Percentiles rank a stretch among this genome's conserved stretches.
phyloP scores from a whole-genome alignment of 92 coral and sea anemone species.

The Montipora capitata region DNA sequence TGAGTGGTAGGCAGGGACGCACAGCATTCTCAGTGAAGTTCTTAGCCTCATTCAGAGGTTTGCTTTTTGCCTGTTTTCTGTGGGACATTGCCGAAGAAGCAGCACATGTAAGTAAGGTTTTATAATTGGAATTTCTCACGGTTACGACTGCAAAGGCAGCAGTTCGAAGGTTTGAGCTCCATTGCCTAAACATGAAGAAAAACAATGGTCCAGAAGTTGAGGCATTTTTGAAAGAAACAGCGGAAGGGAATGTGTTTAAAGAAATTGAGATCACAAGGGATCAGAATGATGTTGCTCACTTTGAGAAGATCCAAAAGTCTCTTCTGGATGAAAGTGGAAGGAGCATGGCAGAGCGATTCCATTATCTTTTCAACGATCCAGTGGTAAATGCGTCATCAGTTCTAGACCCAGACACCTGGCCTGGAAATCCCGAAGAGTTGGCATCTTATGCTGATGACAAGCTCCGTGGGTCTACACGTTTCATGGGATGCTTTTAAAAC shows the following conservation, averaged over 20 bases:
- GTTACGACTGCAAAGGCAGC: constrained; percentile 59
- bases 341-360: constrained; percentile 48
- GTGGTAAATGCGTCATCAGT: constrained; percentile 47
- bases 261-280: constrained; percentile 46
- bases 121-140: constrained; percentile 49
- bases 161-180: constrained; percentile 32
- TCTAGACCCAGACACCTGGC: constrained; percentile 50
- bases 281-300: constrained; percentile 32
- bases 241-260: constrained; percentile 37
- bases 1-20: constrained; percentile 9
- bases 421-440: constrained; percentile 2
- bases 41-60: constrained; percentile 30
- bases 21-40: constrained; percentile 28
- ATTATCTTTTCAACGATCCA: constrained; percentile 53
- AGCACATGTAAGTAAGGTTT: constrained; percentile 44
- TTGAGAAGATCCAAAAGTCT: constrained; percentile 36
- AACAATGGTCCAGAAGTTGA: constrained; percentile 18
- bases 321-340: constrained; percentile 50
- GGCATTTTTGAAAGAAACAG: constrained; percentile 48
- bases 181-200: constrained; percentile 26
- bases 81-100: constrained; percentile 46
- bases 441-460: constrained; percentile 21
- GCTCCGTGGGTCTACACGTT: too few species aligned
- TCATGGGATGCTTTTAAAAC: too few species aligned
- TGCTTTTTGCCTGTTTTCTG: constrained; percentile 16